Evolutionary conservation across 2,113 vertebrate genomes (phyloP).

Genomic region (Protobothrops flavoviridis): DNA sequence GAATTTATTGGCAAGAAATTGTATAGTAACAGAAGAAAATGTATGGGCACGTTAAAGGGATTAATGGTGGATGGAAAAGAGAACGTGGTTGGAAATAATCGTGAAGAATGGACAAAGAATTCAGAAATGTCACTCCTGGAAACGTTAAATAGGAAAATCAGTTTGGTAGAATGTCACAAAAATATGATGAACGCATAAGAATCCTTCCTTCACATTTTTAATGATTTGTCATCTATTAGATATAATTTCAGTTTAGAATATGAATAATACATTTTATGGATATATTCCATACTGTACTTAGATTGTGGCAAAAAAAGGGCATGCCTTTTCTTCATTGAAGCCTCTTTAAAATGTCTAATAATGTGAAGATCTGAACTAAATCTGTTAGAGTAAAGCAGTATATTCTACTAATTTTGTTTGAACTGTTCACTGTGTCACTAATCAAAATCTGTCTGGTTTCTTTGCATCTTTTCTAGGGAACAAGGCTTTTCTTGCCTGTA

Average conservation of each 20-base stretch:
- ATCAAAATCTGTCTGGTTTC: conserved; percentile 24
- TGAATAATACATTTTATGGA: not conserved
- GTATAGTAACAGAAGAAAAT: not conserved
- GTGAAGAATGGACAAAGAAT: not conserved
- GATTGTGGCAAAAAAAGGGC: not conserved
- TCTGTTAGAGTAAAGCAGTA: conserved; percentile 17
- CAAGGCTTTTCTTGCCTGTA: not conserved
- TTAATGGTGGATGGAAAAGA: not conserved
- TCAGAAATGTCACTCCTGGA: not conserved
- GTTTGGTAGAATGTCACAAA: not conserved
- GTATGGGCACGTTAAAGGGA: not conserved
- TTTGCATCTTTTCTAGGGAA: conserved; percentile 5
- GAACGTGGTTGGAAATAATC: not conserved
- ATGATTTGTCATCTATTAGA: not conserved
- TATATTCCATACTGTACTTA: not conserved
- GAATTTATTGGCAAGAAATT: not conserved
- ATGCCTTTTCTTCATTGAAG: not conserved
- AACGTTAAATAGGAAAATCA: not conserved
- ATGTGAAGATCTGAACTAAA: conserved; percentile 13
- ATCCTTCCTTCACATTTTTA: not conserved
- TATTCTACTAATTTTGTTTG: conserved; percentile 15
- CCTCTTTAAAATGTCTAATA: not conserved
- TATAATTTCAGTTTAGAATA: not conserved
- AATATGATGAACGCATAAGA: not conserved
- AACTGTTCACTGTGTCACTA: conserved; percentile 1